Base-by-base conservation (phyloP, 2,113 vertebrate species). In the Platysteira castanea region DNA sequence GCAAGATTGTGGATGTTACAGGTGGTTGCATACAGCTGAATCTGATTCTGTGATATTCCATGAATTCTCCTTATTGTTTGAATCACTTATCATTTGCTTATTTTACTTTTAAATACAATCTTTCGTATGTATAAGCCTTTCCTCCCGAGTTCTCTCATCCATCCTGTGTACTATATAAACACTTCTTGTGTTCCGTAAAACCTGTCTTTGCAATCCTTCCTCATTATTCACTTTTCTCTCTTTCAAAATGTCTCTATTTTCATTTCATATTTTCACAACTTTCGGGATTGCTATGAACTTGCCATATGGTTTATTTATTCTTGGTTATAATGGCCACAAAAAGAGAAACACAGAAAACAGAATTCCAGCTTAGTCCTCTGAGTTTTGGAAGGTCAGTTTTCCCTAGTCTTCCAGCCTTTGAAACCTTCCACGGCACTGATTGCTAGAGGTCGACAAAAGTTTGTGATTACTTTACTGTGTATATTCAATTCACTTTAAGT, bases 341-440 rank as follows among this genome's bases (percentile, higher is more conserved):
- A 69, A 53, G 2, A 37, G 56, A 67, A 77, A 69, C 44, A 31
- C 10, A 49, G 46, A 24, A 82, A 61, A 39, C 2, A 1, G 33
- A 57, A 73, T 44, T 69, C 20, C 41, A n/a, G 7, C 21, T 63
- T 61, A 80, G 16, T 46, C 42, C 11, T 86, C n/a, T 49, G 15
- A 26, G 28, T 18, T 80, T 69, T 21, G 15, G 26, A 64, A 89
- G 15, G 15, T 30, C n/a, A 42, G 2, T 44, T 89, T 92, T 53
- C 27, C 37, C 11, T 23, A 16, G 16, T 39, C 24, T 90, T 76
- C 33, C 10, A 50, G 7, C 11, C 17, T 73, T 30, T 2, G 3
- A 18, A 30, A 49, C 8, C 8, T 69, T 60, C 23, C 7, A 5
- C 0, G 0, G 33, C 6, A 6, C 17, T 13, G 28, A 44, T 37